Conservation (phyloP, 2,888 invertebrate genomes). For the Junonia oenone region DNA sequence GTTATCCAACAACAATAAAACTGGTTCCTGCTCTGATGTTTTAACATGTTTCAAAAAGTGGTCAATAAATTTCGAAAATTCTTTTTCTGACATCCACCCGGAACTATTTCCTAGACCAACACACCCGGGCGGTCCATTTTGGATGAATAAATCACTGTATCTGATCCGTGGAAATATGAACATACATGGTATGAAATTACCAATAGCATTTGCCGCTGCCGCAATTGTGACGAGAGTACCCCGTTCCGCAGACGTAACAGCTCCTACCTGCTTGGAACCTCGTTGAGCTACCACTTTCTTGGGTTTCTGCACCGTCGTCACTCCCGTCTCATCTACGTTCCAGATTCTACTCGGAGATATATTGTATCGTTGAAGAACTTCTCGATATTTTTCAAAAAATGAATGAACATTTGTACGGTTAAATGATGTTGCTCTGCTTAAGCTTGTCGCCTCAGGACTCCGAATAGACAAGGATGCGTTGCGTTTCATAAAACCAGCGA, state of each 20-base stretch:
- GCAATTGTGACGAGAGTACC: conserved; percentile 5
- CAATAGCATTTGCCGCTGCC: conserved; percentile 6
- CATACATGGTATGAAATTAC: conserved; percentile 7
- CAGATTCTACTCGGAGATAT: neutral
- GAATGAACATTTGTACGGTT: too few species aligned
- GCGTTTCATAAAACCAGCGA: too few species aligned
- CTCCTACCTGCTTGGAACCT: conserved; percentile 5
- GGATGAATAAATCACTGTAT: conserved; percentile 4
- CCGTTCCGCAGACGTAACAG: conserved; percentile 6
- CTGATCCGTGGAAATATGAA: neutral
- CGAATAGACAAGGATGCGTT: too few species aligned
- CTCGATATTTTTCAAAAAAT: too few species aligned
- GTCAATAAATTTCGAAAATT: conserved; percentile 9
- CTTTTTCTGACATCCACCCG: neutral
- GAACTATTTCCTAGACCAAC: neutral
- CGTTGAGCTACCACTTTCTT: neutral
- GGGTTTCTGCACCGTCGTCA: neutral
- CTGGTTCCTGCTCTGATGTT: conserved; percentile 22
- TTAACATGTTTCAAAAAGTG: neutral
- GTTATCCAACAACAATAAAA: conserved; percentile 27
- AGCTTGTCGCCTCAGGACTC: too few species aligned
- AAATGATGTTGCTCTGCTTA: too few species aligned
- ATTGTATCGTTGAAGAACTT: too few species aligned
- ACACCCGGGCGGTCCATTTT: neutral
- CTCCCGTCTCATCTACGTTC: neutral